Evolutionary conservation across 2,797 vertebrate genomes (phyloP).

Genomic region (Gymnopithys bicolor): DNA sequence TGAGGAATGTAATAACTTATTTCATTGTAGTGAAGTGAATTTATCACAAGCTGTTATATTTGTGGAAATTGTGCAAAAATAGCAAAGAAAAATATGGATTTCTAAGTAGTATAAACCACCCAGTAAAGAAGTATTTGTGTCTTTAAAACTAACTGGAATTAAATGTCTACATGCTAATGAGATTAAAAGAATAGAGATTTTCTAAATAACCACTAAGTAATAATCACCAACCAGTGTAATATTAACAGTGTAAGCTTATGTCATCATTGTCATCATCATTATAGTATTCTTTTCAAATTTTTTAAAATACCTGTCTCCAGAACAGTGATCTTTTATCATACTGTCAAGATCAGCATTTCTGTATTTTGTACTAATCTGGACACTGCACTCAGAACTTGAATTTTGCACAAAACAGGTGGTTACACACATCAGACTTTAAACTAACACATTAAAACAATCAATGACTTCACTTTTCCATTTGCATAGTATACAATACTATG

Average conservation of each 20-base stretch:
- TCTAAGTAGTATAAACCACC: background rate
- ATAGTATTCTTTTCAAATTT: background rate
- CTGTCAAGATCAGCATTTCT: background rate
- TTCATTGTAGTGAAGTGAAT: background rate
- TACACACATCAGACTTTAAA: background rate
- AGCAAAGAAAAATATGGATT: background rate
- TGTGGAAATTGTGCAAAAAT: accelerated
- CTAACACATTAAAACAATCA: background rate
- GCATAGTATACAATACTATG: background rate
- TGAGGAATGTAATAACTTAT: background rate
- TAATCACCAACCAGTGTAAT: background rate
- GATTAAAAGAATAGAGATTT: background rate
- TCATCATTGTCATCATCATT: background rate
- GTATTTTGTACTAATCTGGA: background rate
- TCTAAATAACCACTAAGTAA: background rate
- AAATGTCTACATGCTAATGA: background rate
- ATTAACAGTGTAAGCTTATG: background rate
- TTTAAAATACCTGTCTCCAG: background rate
- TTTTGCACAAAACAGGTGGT: background rate
- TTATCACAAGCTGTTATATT: background rate
- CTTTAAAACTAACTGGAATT: background rate
- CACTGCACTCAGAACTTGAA: background rate
- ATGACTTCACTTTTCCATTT: background rate
- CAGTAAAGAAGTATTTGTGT: background rate
- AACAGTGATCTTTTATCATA: background rate